A percentile compares a stretch with the other conserved stretches of the same genome.
phyloP scores from a whole-genome alignment of 2,113 vertebrate species.

The Lophura nycthemera region DNA sequence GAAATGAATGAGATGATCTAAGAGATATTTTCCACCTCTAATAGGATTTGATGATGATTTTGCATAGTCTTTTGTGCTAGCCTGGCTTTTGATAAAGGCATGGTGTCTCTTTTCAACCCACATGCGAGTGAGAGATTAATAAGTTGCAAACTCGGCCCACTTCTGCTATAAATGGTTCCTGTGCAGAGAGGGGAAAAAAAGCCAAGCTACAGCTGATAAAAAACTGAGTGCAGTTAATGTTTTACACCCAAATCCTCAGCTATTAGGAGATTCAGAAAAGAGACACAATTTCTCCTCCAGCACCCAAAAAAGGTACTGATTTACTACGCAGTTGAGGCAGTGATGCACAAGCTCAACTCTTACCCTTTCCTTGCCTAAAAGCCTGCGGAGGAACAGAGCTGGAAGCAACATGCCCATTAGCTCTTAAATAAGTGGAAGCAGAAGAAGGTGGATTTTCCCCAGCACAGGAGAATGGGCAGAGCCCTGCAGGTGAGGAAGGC shows the following conservation, averaged over 20 bases:
- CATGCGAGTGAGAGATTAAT: constrained; percentile 62
- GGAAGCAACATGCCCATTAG: not conserved
- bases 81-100: constrained; percentile 68
- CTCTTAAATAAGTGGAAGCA: not conserved
- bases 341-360: not conserved
- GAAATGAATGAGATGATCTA: constrained; percentile 75
- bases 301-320: not conserved
- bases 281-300: constrained; percentile 28
- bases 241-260: constrained; percentile 37
- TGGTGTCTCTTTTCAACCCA: constrained; percentile 65
- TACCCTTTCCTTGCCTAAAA: not conserved
- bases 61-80: constrained; percentile 68
- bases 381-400: not conserved
- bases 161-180: constrained; percentile 32
- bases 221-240: not conserved
- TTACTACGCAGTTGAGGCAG: not conserved
- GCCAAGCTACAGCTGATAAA: constrained; percentile 29
- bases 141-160: constrained; percentile 62
- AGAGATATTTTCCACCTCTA: constrained; percentile 71
- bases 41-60: constrained; percentile 74
- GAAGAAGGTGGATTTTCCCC: not conserved
- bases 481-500: not conserved
- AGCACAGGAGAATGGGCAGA: not conserved
- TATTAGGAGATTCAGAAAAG: constrained; percentile 38
- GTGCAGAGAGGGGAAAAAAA: constrained; percentile 10